A percentile compares a stretch with the other conserved stretches of the same genome.
Conservation (phyloP, 1,140 invertebrate genomes). For the Ganaspis sp. region DNA sequence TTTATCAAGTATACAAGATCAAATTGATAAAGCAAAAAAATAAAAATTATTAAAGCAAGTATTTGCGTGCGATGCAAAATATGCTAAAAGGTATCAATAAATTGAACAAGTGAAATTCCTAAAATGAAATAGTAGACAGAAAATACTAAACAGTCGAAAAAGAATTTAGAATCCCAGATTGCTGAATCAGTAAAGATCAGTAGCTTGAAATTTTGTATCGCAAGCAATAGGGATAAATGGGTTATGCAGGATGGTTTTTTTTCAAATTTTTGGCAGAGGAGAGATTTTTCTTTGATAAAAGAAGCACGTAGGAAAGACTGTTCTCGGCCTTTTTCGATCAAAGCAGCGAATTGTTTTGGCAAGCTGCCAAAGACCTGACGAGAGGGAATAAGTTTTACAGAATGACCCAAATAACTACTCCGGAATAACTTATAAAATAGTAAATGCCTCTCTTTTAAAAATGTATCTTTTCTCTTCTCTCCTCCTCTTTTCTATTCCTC, state of each 20-base stretch:
- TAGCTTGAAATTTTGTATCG: slow-evolving; percentile 12
- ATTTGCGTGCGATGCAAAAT: too few relatives aligned
- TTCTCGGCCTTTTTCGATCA: slow-evolving; percentile 60
- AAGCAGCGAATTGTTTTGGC: slow-evolving; percentile 64
- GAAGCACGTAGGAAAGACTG: slow-evolving; percentile 52
- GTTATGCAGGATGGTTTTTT: slow-evolving; percentile 28
- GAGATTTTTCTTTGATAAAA: slow-evolving; percentile 51
- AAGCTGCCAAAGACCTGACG: slow-evolving; percentile 56
- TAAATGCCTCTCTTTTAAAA: slow-evolving; percentile 39
- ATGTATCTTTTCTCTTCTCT: slow-evolving; percentile 42
- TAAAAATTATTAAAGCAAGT: too few relatives aligned
- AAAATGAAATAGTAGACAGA: neutral
- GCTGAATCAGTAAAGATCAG: slow-evolving; percentile 26
- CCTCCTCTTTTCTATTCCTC: neutral
- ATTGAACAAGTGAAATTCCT: too few relatives aligned
- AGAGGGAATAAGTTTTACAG: slow-evolving; percentile 61
- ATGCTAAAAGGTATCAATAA: too few relatives aligned
- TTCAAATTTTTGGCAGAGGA: slow-evolving; percentile 38
- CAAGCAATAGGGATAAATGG: slow-evolving; percentile 35
- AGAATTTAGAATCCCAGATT: slow-evolving; percentile 17
- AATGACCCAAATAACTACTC: slow-evolving; percentile 65
- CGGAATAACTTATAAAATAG: slow-evolving; percentile 63
- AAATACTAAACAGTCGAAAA: slow-evolving; percentile 11
- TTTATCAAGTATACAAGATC: too few relatives aligned
- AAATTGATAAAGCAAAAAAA: too few relatives aligned